Base-by-base conservation (phyloP, 1,140 invertebrate species). In the Orussus abietinus region DNA sequence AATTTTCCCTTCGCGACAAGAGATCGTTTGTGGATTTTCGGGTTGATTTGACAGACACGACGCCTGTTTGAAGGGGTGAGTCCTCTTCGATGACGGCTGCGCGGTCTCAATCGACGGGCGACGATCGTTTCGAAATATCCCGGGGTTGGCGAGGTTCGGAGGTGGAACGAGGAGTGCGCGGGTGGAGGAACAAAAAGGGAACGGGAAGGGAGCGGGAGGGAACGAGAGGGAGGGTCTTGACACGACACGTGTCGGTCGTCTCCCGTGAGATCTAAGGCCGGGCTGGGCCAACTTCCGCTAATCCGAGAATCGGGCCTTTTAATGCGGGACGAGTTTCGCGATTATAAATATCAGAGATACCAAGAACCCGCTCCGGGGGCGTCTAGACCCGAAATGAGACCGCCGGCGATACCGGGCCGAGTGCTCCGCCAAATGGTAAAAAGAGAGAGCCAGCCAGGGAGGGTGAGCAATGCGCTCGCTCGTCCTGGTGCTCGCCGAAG, bases 341-440 rank as follows among this genome's bases (percentile, higher is more conserved):
- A 71, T 69, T 71, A 71, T 71, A 71, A 69, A 71, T 71, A 71
- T 69, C 68, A 66, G 60, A 51, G 51, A 55, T 71, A 71, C 68
- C 57, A 57, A 57, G 68, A 71, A 69, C 53, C 55, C 49, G 55
- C 42, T 34, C 35, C 48, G 40, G 59, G 26, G 26, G 18, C 49
- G 53, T 57, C 57, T 57, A 53, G 57, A 57, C 57, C 39, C 32
- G 14, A 52, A 59, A 57, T 52, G 54, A 54, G 49, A 48, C 30
- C 35, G 19, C 21, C 28, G 38, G 15, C 13, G 25, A 19, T 36
- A 22, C 4, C 14, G 4, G 14, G 13, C 28, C 10, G 21, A 38
- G 29, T 21, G 22, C 11, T 25, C 22, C 6, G 14, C 20, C 11
- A 31, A 22, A 20, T 18, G 28, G 30, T 26, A 42, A 26, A 38